These are phyloP conservation scores for Ceyx cyanopectus DNA, from an alignment of 2,113 vertebrate genomes.

Conservation along the genomic window DNA sequence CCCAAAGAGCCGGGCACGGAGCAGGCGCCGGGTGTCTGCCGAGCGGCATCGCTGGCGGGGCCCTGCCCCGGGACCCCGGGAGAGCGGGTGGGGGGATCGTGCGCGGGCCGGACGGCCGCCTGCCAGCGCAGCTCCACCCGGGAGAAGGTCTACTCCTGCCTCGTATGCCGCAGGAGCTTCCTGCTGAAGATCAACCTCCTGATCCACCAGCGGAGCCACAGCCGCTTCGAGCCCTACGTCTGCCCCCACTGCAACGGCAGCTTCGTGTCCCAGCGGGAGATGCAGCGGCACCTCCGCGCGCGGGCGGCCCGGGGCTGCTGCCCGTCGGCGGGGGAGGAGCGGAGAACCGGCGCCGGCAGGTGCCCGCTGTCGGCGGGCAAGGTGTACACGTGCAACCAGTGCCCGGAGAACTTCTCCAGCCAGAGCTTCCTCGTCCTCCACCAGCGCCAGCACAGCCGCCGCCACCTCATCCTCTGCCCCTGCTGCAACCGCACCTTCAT, in stretches of 20 bases:
- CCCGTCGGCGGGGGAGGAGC: neutral
- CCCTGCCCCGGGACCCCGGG: neutral
- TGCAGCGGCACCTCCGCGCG: neutral
- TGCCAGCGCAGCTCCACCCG: neutral
- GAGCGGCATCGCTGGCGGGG: accelerated
- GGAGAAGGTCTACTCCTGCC: neutral
- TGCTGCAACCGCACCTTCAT: slow-evolving; percentile 19
- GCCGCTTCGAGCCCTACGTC: neutral
- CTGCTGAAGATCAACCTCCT: slow-evolving; percentile 52
- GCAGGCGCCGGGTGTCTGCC: neutral
- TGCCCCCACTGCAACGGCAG: neutral
- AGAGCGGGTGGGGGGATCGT: neutral
- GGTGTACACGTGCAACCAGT: neutral
- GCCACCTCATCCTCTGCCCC: slow-evolving; percentile 5
- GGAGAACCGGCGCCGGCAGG: accelerated
- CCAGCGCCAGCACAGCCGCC: neutral
- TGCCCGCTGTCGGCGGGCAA: accelerated
- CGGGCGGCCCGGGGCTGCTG: neutral
- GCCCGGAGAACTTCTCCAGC: slow-evolving; percentile 55
- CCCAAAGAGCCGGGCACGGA: neutral
- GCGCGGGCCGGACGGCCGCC: accelerated
- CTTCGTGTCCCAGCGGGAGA: slow-evolving; percentile 40
- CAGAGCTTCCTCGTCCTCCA: slow-evolving; percentile 9
- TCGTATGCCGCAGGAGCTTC: slow-evolving; percentile 23
- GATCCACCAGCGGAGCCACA: slow-evolving; percentile 36